Base-by-base conservation (phyloP, 2,113 vertebrate species). In the Syngnathus floridae region DNA sequence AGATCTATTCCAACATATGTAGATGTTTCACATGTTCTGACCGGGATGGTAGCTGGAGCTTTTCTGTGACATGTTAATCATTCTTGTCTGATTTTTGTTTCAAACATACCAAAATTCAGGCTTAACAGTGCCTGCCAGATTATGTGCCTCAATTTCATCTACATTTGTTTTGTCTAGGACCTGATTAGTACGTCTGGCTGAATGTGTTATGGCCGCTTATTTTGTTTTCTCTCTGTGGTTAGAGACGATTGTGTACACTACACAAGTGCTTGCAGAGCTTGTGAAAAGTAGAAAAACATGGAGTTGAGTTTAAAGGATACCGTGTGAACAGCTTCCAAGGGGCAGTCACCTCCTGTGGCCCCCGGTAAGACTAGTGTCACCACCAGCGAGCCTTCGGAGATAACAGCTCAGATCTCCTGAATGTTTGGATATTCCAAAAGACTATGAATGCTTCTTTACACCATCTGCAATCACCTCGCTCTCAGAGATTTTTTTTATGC, bases 71-170 rank as follows among this genome's bases (percentile, higher is more conserved):
- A 75, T 72, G 70, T 64, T 66, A 81, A 77, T 75, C 72, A 77
- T 66, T 61, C 71, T 66, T 64, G 75, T 81, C 75, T 52, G 60
- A 81, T 67, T 83, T 80, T 41, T 76, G 43, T 85, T 84, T 85
- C 70, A 68, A 85, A 63, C 73, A 87, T 74, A 83, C 83, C 87
- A 87, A 87, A 86, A 76, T 86, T 70, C 73, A 83, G 79, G 82
- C 84, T 82, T 38, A 64, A 63, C 71, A 78, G 74, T 63, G 82
- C 75, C 81, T 86, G 48, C 74, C 78, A 76, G 74, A 84, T 74
- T 71, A 86, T 83, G 87, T 89, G 88, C 87, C 86, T 89, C 86
- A 71, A 81, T 78, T 80, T 81, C 70, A 80, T 80, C 83, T 80
- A 75, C 66, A 79, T 81, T 74, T 76, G 65, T 78, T 77, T 78